phyloP scores from a whole-genome alignment of 2,113 vertebrate species.

The Cathartes aura region DNA sequence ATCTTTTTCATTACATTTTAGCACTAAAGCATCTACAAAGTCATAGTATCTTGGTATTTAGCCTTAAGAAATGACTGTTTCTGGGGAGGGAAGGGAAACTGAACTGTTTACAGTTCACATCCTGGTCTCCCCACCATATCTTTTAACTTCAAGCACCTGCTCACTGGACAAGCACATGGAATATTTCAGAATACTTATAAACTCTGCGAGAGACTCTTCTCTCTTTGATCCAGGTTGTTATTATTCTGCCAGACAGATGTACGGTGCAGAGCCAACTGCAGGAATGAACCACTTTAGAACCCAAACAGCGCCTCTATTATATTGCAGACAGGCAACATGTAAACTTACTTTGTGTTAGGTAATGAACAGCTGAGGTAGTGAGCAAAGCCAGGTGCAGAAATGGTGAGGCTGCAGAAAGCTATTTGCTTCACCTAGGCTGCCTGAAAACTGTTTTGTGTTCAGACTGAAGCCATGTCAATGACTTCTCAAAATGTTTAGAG shows the following conservation, averaged over 20 bases:
- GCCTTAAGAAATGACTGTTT: neutral
- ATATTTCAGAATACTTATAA: neutral
- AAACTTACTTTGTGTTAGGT: neutral
- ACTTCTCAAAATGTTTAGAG: neutral
- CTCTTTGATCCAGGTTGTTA: conserved; percentile 3
- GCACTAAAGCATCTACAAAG: conserved; percentile 1
- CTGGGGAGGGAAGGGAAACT: neutral
- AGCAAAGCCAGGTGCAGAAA: neutral
- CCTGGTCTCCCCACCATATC: neutral
- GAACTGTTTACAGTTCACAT: neutral
- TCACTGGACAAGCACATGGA: neutral
- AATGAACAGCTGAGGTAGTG: neutral
- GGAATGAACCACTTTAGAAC: neutral
- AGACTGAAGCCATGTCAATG: neutral
- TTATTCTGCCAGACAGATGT: neutral
- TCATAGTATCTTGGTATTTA: neutral
- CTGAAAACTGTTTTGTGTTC: neutral
- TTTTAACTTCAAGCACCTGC: conserved; percentile 7
- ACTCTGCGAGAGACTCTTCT: neutral
- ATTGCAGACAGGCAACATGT: neutral
- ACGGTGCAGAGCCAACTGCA: neutral
- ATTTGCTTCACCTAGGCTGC: neutral
- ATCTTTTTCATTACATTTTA: neutral
- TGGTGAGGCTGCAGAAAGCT: neutral
- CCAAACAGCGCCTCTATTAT: neutral